Base-by-base conservation (phyloP, 2,113 vertebrate species). In the Epinephelus fuscoguttatus region DNA sequence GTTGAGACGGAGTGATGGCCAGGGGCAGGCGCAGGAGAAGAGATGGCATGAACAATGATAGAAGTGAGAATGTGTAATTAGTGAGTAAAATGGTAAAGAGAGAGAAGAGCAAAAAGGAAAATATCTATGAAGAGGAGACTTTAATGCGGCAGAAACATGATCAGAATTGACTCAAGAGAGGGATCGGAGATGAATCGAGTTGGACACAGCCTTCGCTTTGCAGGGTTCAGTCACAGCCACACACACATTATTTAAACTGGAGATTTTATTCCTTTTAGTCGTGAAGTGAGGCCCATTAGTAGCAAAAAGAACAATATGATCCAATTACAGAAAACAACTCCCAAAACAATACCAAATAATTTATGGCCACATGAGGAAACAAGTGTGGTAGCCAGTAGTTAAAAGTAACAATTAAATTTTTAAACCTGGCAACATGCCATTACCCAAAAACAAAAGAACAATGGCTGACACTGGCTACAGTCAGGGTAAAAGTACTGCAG, bases 11-110 rank as follows among this genome's bases (percentile, higher is more conserved):
- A 70, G 76, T 9, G 23, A 57, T 45, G 73, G 84, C 74, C 82
- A 66, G 70, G 72, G 78, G 83, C 64, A 52, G 53, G 17, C 25
- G 4, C 3, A 12, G 37, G 60, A 68, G 70, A 70, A 14, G 53
- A 64, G 47, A 75, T 12, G 62, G 47, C 14, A 47, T 37, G 78
- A 82, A 78, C 55, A 78, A 77, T 50, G 63, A 75, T 50, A 40
- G 49, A 89, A 60, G 76, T 60, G 33, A 57, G 78, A 79, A 83
- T 50, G 69, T 64, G 60, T 33, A 77, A 75, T 78, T 14, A 56
- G 61, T 47, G 63, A 59, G 27, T 60, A 33, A 70, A 81, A 63
- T 33, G 27, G 40, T 1, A 50, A 57, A 19, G 33, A 40, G 23
- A 19, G 5, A 69, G 2, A 23, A 33, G 9, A 66, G 15, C 19